Evolutionary conservation across 2,113 vertebrate species (phyloP), one percentile per base, ranked within the genome.

Genomic region (Platichthys flesus): DNA sequence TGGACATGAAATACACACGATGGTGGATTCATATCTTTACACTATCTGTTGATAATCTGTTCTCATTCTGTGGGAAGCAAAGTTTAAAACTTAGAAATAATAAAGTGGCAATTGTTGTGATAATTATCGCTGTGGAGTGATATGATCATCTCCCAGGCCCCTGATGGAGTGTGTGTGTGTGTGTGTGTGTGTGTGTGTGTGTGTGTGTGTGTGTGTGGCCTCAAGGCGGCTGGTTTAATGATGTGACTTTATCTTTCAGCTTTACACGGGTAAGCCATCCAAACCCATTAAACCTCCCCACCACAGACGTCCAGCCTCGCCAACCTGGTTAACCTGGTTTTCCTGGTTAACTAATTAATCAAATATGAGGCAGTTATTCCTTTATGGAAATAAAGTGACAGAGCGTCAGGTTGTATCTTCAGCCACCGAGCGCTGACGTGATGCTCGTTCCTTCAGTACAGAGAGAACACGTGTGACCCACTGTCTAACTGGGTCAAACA

Each of bases 191-290:
- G 51, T 52, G 51, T 52, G 51, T 52, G 51, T 54, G 20, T 54
- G 51, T 28, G 54, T 51, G 51, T 54, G 51, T 54, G 51, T 54
- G 51, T 54, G 51, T 54, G 51, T 52, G 8, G 21, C 14, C 37
- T 23, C 28, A 58, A 57, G 57, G 26, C 20, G 64, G 66, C 74
- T 68, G 76, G n/a, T 86, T 83, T 85, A 81, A 89, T 52, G 73
- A 69, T 13, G 57, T 45, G 71, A 61, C 4, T 68, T 68, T 82
- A 60, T 71, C 72, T 74, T 73, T 57, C 63, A 75, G 69, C 51
- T 84, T 71, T 73, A 67, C 56, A 3, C 3, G 15, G 13, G 3
- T 49, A 6, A 49, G 3, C 47, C 47, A 1, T 49, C 47, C 47
- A 4, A 14, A 16, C 47, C 10, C 49, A 4, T 45, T 78, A 60